These are phyloP conservation scores for Crocodylus rhombifer DNA, from an alignment of 2,797 vertebrate species.

Conservation along the genomic window DNA sequence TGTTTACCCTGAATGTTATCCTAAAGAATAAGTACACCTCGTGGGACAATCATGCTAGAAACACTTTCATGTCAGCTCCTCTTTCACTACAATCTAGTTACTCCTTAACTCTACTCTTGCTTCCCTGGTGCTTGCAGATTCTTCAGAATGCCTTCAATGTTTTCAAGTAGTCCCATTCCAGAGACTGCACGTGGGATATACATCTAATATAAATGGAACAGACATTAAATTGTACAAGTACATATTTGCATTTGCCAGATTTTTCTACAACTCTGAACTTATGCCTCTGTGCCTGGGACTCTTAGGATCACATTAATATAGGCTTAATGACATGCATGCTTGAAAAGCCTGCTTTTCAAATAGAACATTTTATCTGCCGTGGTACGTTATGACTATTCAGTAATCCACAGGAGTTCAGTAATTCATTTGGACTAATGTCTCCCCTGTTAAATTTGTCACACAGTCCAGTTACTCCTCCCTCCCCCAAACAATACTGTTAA, in stretches of 20 bases:
- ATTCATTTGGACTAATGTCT: constrained; percentile 25
- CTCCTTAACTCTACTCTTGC: no score
- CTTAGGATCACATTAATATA: background rate
- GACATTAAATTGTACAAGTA: no score
- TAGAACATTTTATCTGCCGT: constrained; percentile 1
- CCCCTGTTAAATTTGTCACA: constrained; percentile 3
- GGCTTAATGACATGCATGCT: constrained; percentile 5
- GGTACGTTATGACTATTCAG: constrained; percentile 26
- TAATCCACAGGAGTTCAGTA: background rate
- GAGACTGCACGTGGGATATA: no score
- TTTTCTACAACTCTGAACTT: background rate
- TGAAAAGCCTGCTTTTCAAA: constrained; percentile 31
- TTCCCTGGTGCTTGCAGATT: no score
- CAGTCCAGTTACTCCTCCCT: background rate
- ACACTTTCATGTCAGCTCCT: no score
- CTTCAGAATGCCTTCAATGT: no score
- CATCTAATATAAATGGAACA: no score
- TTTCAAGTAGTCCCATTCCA: no score
- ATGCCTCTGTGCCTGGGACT: background rate
- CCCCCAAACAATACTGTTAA: constrained; percentile 33
- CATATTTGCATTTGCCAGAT: background rate
- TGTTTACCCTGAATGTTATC: no score
- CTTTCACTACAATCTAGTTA: no score
- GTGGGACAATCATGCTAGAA: no score
- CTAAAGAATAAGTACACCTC: no score